Percentiles rank a stretch among this genome's conserved stretches.
These are phyloP conservation scores for Cranoglanis bouderius DNA, from an alignment of 2,113 vertebrate species.

Conservation along the genomic window DNA sequence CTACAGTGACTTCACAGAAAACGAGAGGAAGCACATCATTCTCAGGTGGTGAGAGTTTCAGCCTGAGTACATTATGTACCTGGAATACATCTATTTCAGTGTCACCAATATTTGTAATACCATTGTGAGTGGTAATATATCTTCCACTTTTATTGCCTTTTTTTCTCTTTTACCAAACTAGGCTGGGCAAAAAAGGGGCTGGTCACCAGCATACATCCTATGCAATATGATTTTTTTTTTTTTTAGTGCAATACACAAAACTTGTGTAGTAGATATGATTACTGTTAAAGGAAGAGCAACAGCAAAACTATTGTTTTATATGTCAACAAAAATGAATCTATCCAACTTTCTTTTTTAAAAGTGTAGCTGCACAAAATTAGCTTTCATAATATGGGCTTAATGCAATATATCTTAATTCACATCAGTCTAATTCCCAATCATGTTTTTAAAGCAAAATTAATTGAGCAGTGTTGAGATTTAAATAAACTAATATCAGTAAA, in stretches of 20 bases:
- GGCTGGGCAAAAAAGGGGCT: constrained; percentile 76
- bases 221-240: constrained; percentile 73
- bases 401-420: background rate
- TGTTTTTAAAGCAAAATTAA: background rate
- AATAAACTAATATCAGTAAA: background rate
- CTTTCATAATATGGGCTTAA: background rate
- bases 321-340: background rate
- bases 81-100: background rate
- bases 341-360: background rate
- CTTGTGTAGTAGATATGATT: constrained; percentile 45
- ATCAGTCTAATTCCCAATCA: background rate
- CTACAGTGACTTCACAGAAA: background rate
- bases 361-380: background rate
- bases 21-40: constrained; percentile 6
- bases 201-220: constrained; percentile 75
- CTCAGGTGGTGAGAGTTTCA: background rate
- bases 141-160: background rate
- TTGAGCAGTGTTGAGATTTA: background rate
- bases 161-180: constrained; percentile 52
- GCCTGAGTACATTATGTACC: background rate
- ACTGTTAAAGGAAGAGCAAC: background rate
- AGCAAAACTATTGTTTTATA: constrained; percentile 24
- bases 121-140: background rate
- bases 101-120: constrained; percentile 1
- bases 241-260: constrained; percentile 73